Evolutionary conservation across 1,140 invertebrate genomes (phyloP).

Genomic region (Hylaeus anthracinus): DNA sequence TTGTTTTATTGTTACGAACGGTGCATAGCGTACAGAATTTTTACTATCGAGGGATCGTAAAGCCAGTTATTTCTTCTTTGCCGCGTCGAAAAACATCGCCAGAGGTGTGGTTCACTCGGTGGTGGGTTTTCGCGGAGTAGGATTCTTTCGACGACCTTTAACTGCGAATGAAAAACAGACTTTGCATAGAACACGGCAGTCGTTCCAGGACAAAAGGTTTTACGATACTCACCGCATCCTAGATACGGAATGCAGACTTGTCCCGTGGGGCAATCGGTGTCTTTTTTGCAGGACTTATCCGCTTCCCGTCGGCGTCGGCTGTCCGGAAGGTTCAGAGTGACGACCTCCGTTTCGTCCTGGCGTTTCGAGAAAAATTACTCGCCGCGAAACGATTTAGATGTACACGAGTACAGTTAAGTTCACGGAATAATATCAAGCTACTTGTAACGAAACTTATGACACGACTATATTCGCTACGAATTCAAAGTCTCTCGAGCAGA

Average conservation of each 20-base stretch:
- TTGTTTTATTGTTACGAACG: background rate
- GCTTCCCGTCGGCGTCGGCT: slow-evolving; percentile 41
- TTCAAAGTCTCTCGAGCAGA: too few species aligned
- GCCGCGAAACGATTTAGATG: background rate
- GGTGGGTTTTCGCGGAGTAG: background rate
- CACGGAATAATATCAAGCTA: too few species aligned
- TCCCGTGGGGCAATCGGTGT: slow-evolving; percentile 47
- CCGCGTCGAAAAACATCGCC: background rate
- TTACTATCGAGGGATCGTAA: background rate
- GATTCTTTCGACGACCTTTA: slow-evolving; percentile 26
- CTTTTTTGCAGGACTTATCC: slow-evolving; percentile 41
- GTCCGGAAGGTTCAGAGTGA: slow-evolving; percentile 58
- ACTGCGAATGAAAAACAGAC: slow-evolving; percentile 25
- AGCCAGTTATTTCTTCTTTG: background rate
- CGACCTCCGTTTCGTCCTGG: slow-evolving; percentile 54
- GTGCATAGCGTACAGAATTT: background rate
- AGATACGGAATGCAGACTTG: slow-evolving; percentile 38
- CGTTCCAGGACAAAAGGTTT: background rate
- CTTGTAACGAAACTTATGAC: too few species aligned
- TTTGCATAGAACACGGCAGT: background rate
- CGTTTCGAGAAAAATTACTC: background rate
- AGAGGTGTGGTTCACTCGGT: background rate
- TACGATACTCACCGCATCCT: slow-evolving; percentile 53
- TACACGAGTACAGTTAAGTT: too few species aligned
- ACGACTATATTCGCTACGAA: too few species aligned